phyloP scores from a whole-genome alignment of 2,888 invertebrate genomes.

The Drosophila mayaguana region DNA sequence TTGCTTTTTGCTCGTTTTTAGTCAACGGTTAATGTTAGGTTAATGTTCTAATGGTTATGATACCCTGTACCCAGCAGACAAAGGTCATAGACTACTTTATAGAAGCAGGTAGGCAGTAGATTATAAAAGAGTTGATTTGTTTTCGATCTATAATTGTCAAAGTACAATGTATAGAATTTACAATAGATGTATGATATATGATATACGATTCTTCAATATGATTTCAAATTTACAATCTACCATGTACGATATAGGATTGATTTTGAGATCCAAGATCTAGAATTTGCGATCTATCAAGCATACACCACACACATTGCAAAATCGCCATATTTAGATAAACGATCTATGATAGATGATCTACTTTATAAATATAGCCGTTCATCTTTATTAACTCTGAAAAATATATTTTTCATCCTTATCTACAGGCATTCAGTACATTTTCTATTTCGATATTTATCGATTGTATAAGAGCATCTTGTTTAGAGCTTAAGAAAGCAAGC shows the following conservation, averaged over 20 bases:
- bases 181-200: not conserved
- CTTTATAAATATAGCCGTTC: not conserved
- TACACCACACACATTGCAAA: too few relatives aligned
- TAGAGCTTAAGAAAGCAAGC: too few relatives aligned
- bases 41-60: slow-evolving; percentile 1
- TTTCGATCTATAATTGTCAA: not conserved
- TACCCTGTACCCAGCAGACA: not conserved
- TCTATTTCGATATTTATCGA: too few relatives aligned
- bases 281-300: not conserved
- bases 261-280: not conserved
- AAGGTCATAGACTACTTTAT: not conserved
- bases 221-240: not conserved
- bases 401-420: not conserved
- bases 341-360: not conserved
- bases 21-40: slow-evolving; percentile 12
- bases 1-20: not conserved
- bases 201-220: not conserved
- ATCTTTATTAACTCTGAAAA: too few relatives aligned
- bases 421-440: not conserved
- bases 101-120: not conserved
- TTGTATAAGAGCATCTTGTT: too few relatives aligned
- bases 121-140: not conserved
- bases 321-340: not conserved
- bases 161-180: not conserved
- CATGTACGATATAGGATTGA: not conserved